phyloP scores from a whole-genome alignment of 1,140 invertebrate species.

The Sarcophaga peregrina region DNA sequence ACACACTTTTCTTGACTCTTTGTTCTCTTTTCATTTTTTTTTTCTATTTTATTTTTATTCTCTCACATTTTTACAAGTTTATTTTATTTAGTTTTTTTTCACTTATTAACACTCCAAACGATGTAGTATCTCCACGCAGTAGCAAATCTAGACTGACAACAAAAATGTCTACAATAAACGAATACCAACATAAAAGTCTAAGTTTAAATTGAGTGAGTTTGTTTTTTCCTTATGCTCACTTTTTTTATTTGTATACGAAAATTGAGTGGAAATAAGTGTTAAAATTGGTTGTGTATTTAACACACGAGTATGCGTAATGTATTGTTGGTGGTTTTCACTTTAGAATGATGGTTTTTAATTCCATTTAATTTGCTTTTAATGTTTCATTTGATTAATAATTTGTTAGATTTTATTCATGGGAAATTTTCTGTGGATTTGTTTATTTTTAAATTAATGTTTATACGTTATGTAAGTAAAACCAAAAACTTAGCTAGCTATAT shows the following conservation, averaged over 20 bases:
- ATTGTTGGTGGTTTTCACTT: neutral
- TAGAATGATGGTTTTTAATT: too few relatives aligned
- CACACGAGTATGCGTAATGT: slow-evolving; percentile 31
- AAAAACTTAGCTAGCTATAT: too few relatives aligned
- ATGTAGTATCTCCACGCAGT: slow-evolving; percentile 31
- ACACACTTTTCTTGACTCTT: slow-evolving; percentile 13
- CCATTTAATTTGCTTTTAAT: too few relatives aligned
- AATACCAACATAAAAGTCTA: neutral
- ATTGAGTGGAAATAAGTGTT: neutral
- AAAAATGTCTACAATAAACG: neutral
- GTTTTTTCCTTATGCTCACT: neutral
- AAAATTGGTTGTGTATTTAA: neutral
- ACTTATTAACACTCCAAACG: neutral
- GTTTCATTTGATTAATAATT: neutral
- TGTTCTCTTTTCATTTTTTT: neutral
- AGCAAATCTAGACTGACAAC: slow-evolving; percentile 37
- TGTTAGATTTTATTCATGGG: neutral
- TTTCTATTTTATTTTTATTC: slow-evolving; percentile 20
- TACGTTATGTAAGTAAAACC: neutral
- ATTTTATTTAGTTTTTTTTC: slow-evolving; percentile 9
- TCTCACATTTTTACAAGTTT: slow-evolving; percentile 24
- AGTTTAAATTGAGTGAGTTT: neutral
- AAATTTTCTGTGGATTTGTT: neutral
- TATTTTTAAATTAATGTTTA: neutral
- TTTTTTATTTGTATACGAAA: neutral